Base-by-base conservation (phyloP, 2,888 invertebrate species). In the Mimumesa dahlbomi region DNA sequence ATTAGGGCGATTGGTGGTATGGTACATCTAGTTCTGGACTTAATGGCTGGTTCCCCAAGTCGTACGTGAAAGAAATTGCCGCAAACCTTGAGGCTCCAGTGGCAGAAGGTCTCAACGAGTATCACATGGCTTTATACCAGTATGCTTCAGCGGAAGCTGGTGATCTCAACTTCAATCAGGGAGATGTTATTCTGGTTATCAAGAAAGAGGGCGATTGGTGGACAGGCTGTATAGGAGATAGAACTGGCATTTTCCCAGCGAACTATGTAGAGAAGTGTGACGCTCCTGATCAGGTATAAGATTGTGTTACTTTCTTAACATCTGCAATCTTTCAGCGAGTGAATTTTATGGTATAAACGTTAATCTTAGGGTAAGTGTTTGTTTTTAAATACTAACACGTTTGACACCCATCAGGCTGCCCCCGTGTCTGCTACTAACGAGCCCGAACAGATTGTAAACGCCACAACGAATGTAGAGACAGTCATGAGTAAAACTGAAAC, bases 131-230 rank as follows among this genome's bases (percentile, higher is more conserved):
- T 19, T 93, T 96, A 57, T 98, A 97, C 90, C 95, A 96, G 1
- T 98, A 98, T 90, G 93, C 94, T 58, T 97, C 98, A 0, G 90
- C 92, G 4, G 99, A 99, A 89, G 91, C 94, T 0, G 98, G 98
- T 0, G 99, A 99, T 91, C 91, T 99, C 66, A 94, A 92, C 65
- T 98, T 98, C 90, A 94, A 95, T 77, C 92, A 92, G 73, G 93
- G 98, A 0, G 98, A 98, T 89, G 91, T 95, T 81, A 95, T 99
- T 64, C 92, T 93, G 79, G 98, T 99, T 0, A 92, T 93, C 36
- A 94, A 97, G 73, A 94, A 95, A 72, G 98, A 98, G 69, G 98
- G 98, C 0, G 98, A 99, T 87, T 99, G 99, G 99, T 99, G 99
- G 99, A 98, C 98, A 2, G 99, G 99, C 22, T 93, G 94, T 75